These are phyloP conservation scores for Anseranas semipalmata DNA, from an alignment of 2,113 vertebrate species.

Conservation along the genomic window DNA sequence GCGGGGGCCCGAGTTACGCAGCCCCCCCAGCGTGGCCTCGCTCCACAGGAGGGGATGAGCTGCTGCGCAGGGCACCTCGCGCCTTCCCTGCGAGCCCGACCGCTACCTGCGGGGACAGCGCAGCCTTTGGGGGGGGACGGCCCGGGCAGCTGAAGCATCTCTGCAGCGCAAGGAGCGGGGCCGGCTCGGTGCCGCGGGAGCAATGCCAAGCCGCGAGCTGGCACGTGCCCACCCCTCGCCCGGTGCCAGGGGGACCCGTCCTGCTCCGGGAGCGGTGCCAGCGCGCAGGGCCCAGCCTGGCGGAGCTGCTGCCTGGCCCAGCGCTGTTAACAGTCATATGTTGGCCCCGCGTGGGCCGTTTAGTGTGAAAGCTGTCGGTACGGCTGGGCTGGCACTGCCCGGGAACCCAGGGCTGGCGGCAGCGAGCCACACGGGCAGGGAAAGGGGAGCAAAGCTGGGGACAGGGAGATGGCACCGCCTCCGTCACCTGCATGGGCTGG, in stretches of 20 bases:
- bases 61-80: background rate
- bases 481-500: accelerated
- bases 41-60: background rate
- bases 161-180: accelerated
- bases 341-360: background rate
- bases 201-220: background rate
- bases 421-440: background rate
- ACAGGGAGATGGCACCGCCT: background rate
- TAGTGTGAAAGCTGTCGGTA: background rate
- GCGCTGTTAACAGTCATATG: background rate
- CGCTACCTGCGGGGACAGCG: accelerated
- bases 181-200: accelerated
- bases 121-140: background rate
- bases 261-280: background rate
- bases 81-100: background rate
- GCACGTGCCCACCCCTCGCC: background rate
- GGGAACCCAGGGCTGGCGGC: background rate
- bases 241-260: background rate
- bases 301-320: background rate
- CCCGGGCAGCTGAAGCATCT: background rate
- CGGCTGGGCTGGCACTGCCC: background rate
- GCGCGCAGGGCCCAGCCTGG: background rate
- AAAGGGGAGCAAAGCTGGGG: background rate
- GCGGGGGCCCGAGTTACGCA: background rate
- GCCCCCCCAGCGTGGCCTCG: accelerated